Evolutionary conservation across 2,113 vertebrate genomes (phyloP), one percentile per base, ranked within the genome.

Genomic region (Nothoprocta pentlandii): DNA sequence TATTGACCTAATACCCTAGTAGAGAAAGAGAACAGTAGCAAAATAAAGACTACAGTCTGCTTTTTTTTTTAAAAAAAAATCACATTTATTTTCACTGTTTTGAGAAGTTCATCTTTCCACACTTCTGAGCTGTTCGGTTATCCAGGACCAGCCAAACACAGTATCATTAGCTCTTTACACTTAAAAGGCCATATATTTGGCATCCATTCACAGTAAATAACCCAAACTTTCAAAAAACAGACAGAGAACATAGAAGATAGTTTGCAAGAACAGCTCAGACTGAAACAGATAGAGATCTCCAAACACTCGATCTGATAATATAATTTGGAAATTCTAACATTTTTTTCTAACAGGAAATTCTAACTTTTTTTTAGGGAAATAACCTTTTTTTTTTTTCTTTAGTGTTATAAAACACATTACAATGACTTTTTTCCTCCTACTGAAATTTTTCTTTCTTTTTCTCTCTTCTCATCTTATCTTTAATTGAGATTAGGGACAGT

Each of bases 121-220:
- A 41, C 54, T 73, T 82, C 23, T 56, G 85, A 93, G 56, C 10
- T 80, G 51, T 58, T 70, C n/a, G 74, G 77, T 83, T 42, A 54
- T 68, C 64, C 39, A 47, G 71, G 47, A 59, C 61, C 87, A 64
- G 61, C 49, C 85, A 80, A 92, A 80, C 15, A 39, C 13, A 78
- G 49, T 32, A 30, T 41, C 22, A 95, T 85, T 83, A 92, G 7
- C 71, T 87, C 34, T 41, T 88, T 86, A 59, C 53, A 73, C 47
- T 70, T 76, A 62, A 84, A 39, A 54, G 23, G 39, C 53, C 68
- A 62, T 0, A 0, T 49, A 90, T 70, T 84, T 90, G 36, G 23
- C 62, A 62, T 36, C 66, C 13, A 68, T 86, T 88, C 53, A 79
- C 3, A 62, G 30, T 22, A 51, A 75, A 87, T 51, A 63, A 47